Evolutionary conservation across 2,888 invertebrate genomes (phyloP), one percentile per base, ranked within the genome.

Genomic region (Aleiodes leptofemur): DNA sequence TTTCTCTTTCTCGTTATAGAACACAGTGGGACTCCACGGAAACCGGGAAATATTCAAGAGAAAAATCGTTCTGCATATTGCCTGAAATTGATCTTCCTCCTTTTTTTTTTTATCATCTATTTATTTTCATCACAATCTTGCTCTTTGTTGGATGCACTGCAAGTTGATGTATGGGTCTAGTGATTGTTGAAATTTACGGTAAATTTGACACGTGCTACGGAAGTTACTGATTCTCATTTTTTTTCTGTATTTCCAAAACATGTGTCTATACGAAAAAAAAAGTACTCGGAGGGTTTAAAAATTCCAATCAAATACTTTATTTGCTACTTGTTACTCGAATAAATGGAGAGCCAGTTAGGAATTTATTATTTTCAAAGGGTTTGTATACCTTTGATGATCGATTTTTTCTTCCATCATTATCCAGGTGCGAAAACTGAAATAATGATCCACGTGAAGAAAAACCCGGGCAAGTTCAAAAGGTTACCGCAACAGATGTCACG

Each of bases 61-160:
- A 86, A 81, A 86, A 86, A 85, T 86, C 82, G 85, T 78, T 85
- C 82, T 83, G 82, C 85, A 84, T 85, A 86, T 85, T 84, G 85
- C 81, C 74, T 82, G 81, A 82, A 86, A 86, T 84, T 85, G 85
- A 85, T 84, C 85, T 80, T 81, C 78, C 69, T 72, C 61, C 73
- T 34, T 34, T 34, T 69, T 34, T 69, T 57, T 50, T 53, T 55
- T 56, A 43, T 23, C 34, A 23, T 57, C 9, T 56, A 53, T 61
- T 74, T 71, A 72, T 73, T 79, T 76, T 72, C 16, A 34, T 64
- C 48, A 29, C 69, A 48, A 56, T 70, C 53, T 59, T 64, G 50
- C 68, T 70, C 38, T 51, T 55, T 57, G 8, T 66, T 72, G 9
- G 56, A 16, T 38, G 13, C 14, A 57, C 68, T 55, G 29, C 53